Evolutionary conservation across 2,797 vertebrate genomes (phyloP), one percentile per base, ranked within the genome.

Genomic region (Tamandua tetradactyla): DNA sequence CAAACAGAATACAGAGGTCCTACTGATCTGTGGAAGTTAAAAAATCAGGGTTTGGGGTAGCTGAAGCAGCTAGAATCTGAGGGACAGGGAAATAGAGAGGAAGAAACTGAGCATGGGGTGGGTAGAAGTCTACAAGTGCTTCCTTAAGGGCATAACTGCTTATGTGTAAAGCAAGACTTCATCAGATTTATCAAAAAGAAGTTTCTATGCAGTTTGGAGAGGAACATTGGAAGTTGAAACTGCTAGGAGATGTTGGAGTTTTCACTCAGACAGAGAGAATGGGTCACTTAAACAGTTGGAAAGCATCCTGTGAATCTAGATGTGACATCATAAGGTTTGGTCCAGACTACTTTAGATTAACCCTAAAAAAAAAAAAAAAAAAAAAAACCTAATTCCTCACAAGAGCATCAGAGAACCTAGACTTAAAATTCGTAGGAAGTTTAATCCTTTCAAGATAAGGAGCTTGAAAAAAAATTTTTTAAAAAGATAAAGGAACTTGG

Each of bases 371-470:
- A 85, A 12, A 17, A 57, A 37, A 88, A 75, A 35, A 20, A 55
- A 20, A 18, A 47, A 47, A 47, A 47, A 47, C 44, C 44, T 7
- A 88, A 91, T 3, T 25, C 4, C 2, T 76, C 55, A 42, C 3
- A 27, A 71, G 66, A 71, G 7, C 1, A 62, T 71, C 35, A 52
- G 1, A 3, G 2, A 23, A 81, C 13, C 72, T 23, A 14, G 23
- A 88, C 30, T 91, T n/a, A n/a, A n/a, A n/a, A n/a, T n/a, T 91
- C 59, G 59, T 18, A 81, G 47, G 42, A 87, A 88, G 69, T 42
- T 91, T 23, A 85, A 75, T 57, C 3, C 30, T 35, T 18, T 6
- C 17, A 81, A 88, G 17, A 64, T 76, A 7, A 55, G 20, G 11
- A n/a, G n/a, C n/a, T n/a, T n/a, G n/a, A n/a, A n/a, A n/a, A n/a